These are phyloP conservation scores for Odontesthes bonariensis DNA, from an alignment of 2,113 vertebrate species.

Conservation along the genomic window DNA sequence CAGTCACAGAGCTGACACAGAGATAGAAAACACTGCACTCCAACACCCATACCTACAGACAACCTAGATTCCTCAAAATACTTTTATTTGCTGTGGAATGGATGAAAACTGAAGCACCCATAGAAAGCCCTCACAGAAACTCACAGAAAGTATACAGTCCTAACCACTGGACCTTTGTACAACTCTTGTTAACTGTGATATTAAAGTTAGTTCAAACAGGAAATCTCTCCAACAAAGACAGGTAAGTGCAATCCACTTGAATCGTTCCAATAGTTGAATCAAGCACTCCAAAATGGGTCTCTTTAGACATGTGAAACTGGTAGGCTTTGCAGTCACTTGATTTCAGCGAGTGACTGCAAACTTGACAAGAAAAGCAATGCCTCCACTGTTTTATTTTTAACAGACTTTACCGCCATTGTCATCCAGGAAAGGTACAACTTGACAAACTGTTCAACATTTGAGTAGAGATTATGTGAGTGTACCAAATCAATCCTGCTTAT, in stretches of 20 bases:
- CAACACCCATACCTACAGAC: background rate
- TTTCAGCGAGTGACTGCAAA: slow-evolving; percentile 45
- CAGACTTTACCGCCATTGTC: slow-evolving; percentile 49
- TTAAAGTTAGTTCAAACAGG: slow-evolving; percentile 12
- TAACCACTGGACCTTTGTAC: background rate
- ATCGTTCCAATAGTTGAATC: slow-evolving; percentile 18
- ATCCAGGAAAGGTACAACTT: slow-evolving; percentile 13
- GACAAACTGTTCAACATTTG: slow-evolving; percentile 24
- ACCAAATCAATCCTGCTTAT: slow-evolving; percentile 23
- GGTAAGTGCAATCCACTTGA: slow-evolving; percentile 8
- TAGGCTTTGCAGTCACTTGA: slow-evolving; percentile 24
- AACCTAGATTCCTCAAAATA: background rate
- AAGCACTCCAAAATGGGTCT: background rate
- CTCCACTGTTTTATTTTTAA: slow-evolving; percentile 25
- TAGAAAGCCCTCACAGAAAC: background rate
- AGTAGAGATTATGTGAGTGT: background rate
- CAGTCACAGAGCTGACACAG: background rate
- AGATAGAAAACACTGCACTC: background rate
- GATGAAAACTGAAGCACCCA: background rate
- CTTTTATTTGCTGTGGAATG: background rate
- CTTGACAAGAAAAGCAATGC: slow-evolving; percentile 5
- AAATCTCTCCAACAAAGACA: background rate
- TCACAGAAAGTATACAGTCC: background rate
- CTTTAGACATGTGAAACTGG: slow-evolving; percentile 25
- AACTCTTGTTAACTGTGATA: background rate